Evolutionary conservation across 2,113 vertebrate species (phyloP), one percentile per base, ranked within the genome.

Genomic region (Paramisgurnus dabryanus): DNA sequence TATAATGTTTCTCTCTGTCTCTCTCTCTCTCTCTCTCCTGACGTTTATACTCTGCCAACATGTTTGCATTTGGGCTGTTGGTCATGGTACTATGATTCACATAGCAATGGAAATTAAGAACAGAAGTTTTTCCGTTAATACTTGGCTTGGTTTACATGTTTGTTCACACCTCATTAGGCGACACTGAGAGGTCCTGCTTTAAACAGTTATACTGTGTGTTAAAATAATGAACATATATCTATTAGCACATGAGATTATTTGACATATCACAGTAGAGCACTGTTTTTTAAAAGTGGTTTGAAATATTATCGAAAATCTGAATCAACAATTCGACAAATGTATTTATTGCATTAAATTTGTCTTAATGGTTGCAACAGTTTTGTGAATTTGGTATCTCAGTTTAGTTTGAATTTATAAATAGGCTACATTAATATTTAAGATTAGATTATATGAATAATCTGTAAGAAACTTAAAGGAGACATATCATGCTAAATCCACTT

Each of bases 61-160:
- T 80, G 86, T 80, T 87, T 84, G 83, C 77, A 50, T 72, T 87
- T 84, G 75, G 43, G 80, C 80, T 12, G 5, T 68, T 70, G 43
- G 17, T 81, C 82, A 79, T 39, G 80, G 80, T 85, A 60, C 67
- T 68, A 34, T 66, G 57, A 61, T 75, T 82, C 1, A 68, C 60
- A 4, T 1, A 43, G 68, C 73, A 7, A 1, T 65, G 6, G 10
- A 80, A 7, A 74, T 53, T 18, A 47, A 10, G 70, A 81, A 65
- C 39, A 58, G 72, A 74, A 66, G 39, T 69, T 43, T 74, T 83
- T 76, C 79, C 80, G 81, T 81, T 79, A 85, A 82, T 76, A 34
- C 74, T 81, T 78, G 78, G 83, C 84, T 86, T 86, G 66, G 80
- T 86, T 90, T 90, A 87, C 87, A 85, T 78, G 77, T 71, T 80